Conservation (phyloP, 1,140 invertebrate genomes). For the Arctopsyche grandis region DNA sequence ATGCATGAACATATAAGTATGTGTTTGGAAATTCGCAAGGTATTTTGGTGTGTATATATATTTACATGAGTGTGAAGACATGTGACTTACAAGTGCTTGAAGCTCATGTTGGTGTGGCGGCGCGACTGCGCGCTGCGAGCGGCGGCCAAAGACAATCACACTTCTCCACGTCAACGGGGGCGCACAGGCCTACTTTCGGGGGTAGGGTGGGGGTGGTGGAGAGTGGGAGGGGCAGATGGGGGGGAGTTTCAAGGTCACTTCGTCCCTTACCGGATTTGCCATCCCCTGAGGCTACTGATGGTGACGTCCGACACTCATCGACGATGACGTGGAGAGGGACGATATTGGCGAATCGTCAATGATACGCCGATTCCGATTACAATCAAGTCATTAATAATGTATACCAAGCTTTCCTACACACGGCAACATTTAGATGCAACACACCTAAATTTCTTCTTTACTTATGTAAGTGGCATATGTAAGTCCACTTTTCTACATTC, state of each 20-base stretch:
- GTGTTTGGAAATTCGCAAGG: background rate
- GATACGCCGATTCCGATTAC: no score
- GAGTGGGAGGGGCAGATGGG: background rate
- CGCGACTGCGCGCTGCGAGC: background rate
- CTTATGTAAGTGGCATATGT: no score
- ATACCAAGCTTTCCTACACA: no score
- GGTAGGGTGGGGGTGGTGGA: background rate
- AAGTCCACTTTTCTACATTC: no score
- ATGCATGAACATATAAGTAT: background rate
- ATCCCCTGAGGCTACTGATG: no score
- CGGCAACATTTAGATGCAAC: no score
- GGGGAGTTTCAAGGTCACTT: background rate
- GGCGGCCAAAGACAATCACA: conserved; percentile 2
- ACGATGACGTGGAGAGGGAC: no score
- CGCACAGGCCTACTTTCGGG: background rate
- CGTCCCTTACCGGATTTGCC: no score
- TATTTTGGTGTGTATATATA: background rate
- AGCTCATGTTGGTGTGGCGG: background rate
- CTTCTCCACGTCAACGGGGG: background rate
- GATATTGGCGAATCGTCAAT: no score
- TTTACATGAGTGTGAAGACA: background rate
- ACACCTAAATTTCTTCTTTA: no score
- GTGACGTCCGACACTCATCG: no score
- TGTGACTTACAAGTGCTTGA: background rate
- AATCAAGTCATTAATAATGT: no score